Evolutionary conservation across 2,888 invertebrate genomes (phyloP), one percentile per base, ranked within the genome.

Genomic region (Diarsia rubi): DNA sequence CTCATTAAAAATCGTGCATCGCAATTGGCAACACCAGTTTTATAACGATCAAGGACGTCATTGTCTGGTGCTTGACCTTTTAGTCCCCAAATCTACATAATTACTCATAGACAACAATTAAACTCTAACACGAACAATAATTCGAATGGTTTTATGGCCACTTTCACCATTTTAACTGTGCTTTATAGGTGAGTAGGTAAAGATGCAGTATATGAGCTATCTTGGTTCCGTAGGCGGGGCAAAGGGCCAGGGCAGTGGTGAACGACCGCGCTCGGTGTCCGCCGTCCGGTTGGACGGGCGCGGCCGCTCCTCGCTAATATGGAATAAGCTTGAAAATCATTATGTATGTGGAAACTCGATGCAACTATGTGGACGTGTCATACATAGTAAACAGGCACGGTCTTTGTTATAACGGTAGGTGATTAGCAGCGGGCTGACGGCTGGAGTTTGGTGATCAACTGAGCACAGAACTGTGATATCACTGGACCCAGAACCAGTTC

Each of bases 241-340:
- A 89, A 91, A 92, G 92, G 92, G 91, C 91, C 89, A 87, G 84
- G 84, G 80, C 75, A 78, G 87, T 92, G 92, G 92, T 93, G 92
- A 93, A 92, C 92, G 92, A 93, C 92, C 92, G 91, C 91, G 85
- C 77, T 79, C 82, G 73, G 62, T 69, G 83, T 69, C 63, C 87
- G 81, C 82, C 80, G 86, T 88, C 88, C 88, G 89, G 85, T 88
- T 83, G 69, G 82, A 73, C 84, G 67, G 81, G 80, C 69, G 72
- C 79, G 81, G 71, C 70, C 77, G 78, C 82, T 72, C 60, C 67
- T 78, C 79, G 81, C 75, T 83, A 86, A 87, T 84, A 86, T 81
- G 84, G 88, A 85, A 86, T 87, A 79, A 83, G 83, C 83, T 84
- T 84, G 76, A 78, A 86, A 88, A 84, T 81, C 19, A 83, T 87